Evolutionary conservation across 2,888 invertebrate species (phyloP), one percentile per base, ranked within the genome.

Genomic region (Chloroclysta siterata): DNA sequence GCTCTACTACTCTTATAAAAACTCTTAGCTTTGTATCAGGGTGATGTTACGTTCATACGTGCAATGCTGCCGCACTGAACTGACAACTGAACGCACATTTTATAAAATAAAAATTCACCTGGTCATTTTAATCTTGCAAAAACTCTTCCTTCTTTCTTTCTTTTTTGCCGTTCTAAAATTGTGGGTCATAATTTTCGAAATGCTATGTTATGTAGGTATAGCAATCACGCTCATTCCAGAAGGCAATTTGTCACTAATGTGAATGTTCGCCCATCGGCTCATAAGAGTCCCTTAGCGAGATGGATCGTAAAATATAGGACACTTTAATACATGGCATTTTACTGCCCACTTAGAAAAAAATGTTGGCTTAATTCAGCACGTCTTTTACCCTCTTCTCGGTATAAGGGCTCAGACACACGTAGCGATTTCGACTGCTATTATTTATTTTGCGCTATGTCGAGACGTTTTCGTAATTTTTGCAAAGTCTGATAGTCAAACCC

Each of bases 271-370:
- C 84, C 76, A 80, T 79, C 77, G 73, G 72, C 71, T 72, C 75
- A 73, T 72, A 81, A 89, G 89, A 80, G 79, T 87, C 84, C 90
- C 88, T 82, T 73, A 84, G 81, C 84, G 82, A 78, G 82, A 86
- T 84, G 87, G 89, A 84, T 87, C 91, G 87, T 91, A 90, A 91
- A 91, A 91, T 90, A 90, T 90, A 89, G 85, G 88, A 87, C 84
- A 87, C 89, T 90, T 84, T 88, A 89, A 88, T 75, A 89, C 79
- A 87, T 87, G 86, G 87, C 80, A 78, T 81, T 89, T 90, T 89
- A 90, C 83, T 85, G 86, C 85, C 89, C 90, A 90, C 90, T 91
- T 89, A 86, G 85, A 88, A 90, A 90, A 88, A 91, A 90, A 91
- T 85, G 88, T 88, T 85, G 86, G 87, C 87, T 89, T 90, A 89